Conservation (phyloP, 2,888 invertebrate species). For the Epirrita christyi region DNA sequence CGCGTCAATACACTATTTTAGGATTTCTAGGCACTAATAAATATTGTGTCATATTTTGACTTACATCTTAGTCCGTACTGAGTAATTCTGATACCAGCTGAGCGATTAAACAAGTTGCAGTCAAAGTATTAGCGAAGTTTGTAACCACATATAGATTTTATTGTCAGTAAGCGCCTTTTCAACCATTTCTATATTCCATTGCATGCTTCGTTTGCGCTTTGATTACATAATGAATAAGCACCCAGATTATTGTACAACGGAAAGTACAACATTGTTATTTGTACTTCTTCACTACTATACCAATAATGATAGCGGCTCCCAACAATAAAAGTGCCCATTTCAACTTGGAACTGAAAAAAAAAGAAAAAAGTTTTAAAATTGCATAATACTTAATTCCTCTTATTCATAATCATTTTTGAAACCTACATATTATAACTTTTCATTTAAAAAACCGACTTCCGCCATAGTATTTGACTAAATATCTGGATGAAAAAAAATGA, state of each 20-base stretch:
- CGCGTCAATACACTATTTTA: background rate
- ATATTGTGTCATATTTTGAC: too few species aligned
- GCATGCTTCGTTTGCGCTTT: background rate
- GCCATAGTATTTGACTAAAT: too few species aligned
- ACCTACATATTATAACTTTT: too few species aligned
- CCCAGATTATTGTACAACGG: background rate
- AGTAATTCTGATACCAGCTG: background rate
- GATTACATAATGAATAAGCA: background rate
- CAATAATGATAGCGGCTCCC: constrained; percentile 59
- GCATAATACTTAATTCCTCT: too few species aligned
- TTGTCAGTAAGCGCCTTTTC: background rate
- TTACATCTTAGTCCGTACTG: constrained; percentile 4
- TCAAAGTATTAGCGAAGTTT: background rate
- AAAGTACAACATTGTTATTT: constrained; percentile 10
- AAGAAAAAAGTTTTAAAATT: constrained; percentile 13
- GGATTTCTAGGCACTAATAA: too few species aligned
- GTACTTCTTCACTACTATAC: constrained; percentile 60
- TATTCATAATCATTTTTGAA: too few species aligned
- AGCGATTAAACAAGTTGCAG: background rate
- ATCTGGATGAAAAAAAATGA: too few species aligned
- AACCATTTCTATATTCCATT: too few species aligned
- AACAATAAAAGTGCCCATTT: constrained; percentile 65
- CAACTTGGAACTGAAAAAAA: constrained; percentile 52
- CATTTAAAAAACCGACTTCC: too few species aligned
- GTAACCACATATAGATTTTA: background rate